These are phyloP conservation scores for Zeus faber DNA, from an alignment of 2,113 vertebrate species.

Conservation along the genomic window DNA sequence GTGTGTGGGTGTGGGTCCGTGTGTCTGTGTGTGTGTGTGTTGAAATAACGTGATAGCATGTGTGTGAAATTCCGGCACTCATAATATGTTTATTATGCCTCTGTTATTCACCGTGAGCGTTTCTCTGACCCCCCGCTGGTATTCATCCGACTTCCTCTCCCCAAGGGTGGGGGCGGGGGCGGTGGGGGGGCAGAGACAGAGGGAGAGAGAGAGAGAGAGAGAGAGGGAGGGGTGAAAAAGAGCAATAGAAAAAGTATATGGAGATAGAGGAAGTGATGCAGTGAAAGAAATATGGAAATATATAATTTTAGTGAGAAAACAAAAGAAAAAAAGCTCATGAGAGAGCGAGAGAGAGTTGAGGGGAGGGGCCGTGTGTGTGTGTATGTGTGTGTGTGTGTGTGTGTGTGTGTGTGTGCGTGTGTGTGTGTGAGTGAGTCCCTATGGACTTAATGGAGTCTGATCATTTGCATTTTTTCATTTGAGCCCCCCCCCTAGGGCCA, in stretches of 20 bases:
- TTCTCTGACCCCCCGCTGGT: slow-evolving; percentile 70
- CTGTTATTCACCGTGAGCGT: slow-evolving; percentile 63
- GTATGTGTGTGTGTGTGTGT: not conserved
- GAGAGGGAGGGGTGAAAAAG: not conserved
- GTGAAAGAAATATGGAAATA: slow-evolving; percentile 25
- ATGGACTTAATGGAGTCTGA: slow-evolving; percentile 61
- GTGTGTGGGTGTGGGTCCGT: slow-evolving; percentile 20
- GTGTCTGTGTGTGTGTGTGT: slow-evolving; percentile 42
- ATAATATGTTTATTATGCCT: slow-evolving; percentile 71
- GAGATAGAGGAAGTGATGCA: not conserved
- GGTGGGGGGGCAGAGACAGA: slow-evolving; percentile 19
- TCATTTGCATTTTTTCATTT: slow-evolving; percentile 77
- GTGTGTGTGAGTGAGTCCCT: slow-evolving; percentile 46
- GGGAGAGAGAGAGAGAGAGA: slow-evolving; percentile 11
- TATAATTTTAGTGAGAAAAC: not conserved
- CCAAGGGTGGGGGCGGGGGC: slow-evolving; percentile 28
- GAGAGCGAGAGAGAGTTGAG: no score
- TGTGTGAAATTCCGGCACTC: slow-evolving; percentile 62
- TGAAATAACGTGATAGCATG: no score
- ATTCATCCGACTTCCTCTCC: slow-evolving; percentile 60
- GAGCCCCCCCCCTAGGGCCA: slow-evolving; percentile 56
- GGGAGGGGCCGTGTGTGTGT: slow-evolving; percentile 28
- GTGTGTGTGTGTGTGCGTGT: slow-evolving; percentile 1
- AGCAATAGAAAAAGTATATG: not conserved
- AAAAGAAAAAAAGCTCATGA: not conserved